Evolutionary conservation across 2,888 invertebrate genomes (phyloP).

Genomic region (Plebejus anna): DNA sequence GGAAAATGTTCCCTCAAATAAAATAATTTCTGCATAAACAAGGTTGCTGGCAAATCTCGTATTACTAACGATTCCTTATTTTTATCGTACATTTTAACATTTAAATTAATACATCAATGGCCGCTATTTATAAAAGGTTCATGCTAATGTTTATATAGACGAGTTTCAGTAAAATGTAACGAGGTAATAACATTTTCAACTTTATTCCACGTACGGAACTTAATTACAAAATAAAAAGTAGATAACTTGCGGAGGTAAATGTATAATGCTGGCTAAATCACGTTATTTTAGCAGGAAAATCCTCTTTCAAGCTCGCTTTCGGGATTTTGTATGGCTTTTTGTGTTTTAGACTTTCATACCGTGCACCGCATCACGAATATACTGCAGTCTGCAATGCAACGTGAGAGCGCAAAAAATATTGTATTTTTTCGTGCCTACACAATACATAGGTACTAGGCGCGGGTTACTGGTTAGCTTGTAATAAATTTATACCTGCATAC

Average conservation of each 20-base stretch:
- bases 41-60: too few relatives aligned
- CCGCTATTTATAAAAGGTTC: too few relatives aligned
- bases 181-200: neutral
- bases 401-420: neutral
- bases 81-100: too few relatives aligned
- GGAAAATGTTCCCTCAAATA: too few relatives aligned
- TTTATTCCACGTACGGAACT: neutral
- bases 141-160: neutral
- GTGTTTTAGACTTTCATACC: conserved; percentile 19
- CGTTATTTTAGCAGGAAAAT: conserved; percentile 23
- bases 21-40: too few relatives aligned
- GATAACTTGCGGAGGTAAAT: conserved; percentile 11
- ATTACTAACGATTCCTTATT: too few relatives aligned
- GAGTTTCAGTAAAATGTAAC: neutral
- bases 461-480: too few relatives aligned
- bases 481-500: too few relatives aligned
- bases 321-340: conserved; percentile 9
- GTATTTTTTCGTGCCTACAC: neutral
- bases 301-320: conserved; percentile 25
- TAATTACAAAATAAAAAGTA: conserved; percentile 20
- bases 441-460: too few relatives aligned
- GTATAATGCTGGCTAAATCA: conserved; percentile 6
- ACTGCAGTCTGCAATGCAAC: conserved; percentile 25
- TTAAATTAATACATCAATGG: too few relatives aligned
- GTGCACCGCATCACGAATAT: conserved; percentile 18